Base-by-base conservation (phyloP, 2,888 invertebrate species). In the Cantharis rustica region DNA sequence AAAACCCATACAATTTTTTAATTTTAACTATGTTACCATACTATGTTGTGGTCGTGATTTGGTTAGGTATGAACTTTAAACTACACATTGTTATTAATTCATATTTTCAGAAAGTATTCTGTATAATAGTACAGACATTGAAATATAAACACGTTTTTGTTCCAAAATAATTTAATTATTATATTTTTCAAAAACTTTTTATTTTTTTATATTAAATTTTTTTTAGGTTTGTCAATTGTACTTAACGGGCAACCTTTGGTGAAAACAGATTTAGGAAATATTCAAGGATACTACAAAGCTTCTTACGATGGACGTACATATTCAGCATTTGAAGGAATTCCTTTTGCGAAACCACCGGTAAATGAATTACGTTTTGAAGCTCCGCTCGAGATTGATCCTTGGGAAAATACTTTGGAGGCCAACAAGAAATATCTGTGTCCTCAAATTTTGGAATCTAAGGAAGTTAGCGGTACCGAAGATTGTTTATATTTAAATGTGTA, bases 291-390 rank as follows among this genome's bases (percentile, higher is more conserved):
- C n/a, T 68, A 81, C 9, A 75, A 78, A 31, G 73, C 73, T 61
- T 84, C 85, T 0, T 84, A 84, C 71, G 71, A 77, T 61, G 84
- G 83, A 31, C 79, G 80, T 26, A 79, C 64, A 10, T 84, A 73
- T 74, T 74, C 80, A 10, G 82, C 84, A 0, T 85, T 84, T 70
- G 84, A 85, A 75, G 85, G 85, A 1, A 84, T 85, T 16, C 85
- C 85, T 0, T 85, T 80, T 69, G 84, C 82, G 0, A 79, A 82
- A 79, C 82, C 85, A 16, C 85, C 85, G 10, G 77, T 83, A 23
- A 83, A 80, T 20, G 77, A 83, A 47, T 69, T 85, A 16, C 77
- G 85, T 73, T 85, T 85, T 77, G 79, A 78, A 69, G 85, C 83
- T 80, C 74, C 13, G 7, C 31, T 68, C 11, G 3, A 15, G 3